These are phyloP conservation scores for Cnemophilus loriae DNA, from an alignment of 2,113 vertebrate species.

Conservation along the genomic window DNA sequence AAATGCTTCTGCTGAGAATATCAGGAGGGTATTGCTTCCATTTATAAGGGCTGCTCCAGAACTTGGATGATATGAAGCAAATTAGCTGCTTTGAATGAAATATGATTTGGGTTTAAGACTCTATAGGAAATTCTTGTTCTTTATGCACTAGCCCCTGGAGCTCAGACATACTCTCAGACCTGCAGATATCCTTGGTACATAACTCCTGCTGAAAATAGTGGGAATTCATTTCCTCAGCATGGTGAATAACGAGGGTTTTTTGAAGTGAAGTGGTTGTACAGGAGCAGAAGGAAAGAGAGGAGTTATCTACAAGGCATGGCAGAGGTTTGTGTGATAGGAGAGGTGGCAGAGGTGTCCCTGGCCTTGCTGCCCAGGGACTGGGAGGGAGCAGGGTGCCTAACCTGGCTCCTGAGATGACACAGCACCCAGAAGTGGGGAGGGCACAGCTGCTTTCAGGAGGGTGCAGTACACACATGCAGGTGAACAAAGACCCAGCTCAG, in stretches of 20 bases:
- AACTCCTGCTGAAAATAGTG: neutral
- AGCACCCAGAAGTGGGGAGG: neutral
- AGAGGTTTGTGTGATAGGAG: neutral
- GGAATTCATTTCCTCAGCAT: neutral
- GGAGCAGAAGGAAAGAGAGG: neutral
- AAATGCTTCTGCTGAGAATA: conserved; percentile 16
- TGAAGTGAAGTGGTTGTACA: neutral
- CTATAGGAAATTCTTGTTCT: neutral
- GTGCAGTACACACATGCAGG: neutral
- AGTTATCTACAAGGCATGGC: neutral
- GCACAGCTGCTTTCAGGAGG: neutral
- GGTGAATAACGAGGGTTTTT: rapidly evolving
- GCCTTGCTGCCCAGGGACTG: neutral
- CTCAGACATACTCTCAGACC: neutral
- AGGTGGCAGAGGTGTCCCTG: neutral
- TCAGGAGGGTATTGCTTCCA: neutral
- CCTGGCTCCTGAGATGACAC: neutral
- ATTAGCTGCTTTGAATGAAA: conserved; percentile 13
- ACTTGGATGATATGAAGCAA: neutral
- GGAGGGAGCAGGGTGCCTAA: neutral
- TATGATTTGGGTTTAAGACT: neutral
- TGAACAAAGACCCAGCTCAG: neutral
- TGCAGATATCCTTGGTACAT: neutral
- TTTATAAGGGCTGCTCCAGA: neutral
- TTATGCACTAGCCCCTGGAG: neutral